A percentile compares a stretch with the other conserved stretches of the same genome.
Conservation (phyloP, 1,140 invertebrate genomes). For the Caenorhabditis remanei region DNA sequence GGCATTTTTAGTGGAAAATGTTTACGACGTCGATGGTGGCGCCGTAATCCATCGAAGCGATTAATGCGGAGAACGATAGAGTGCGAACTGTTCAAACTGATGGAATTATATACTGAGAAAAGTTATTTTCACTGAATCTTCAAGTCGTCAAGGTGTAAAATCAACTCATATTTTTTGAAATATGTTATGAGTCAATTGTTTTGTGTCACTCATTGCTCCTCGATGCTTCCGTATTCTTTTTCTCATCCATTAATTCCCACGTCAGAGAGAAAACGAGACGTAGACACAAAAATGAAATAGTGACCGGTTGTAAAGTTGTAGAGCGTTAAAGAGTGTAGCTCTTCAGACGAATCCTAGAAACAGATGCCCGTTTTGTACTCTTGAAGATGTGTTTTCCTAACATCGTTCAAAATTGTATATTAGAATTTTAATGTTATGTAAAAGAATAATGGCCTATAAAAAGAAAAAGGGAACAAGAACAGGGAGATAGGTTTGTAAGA, state of each 20-base stretch:
- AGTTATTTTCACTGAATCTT: not conserved
- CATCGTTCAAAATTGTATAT: not conserved
- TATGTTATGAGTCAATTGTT: not conserved
- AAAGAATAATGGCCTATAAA: not conserved
- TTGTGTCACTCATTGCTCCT: not conserved
- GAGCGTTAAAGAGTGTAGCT: not conserved
- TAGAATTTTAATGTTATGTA: not conserved
- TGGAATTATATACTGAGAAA: not conserved
- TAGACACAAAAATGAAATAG: conserved; percentile 21
- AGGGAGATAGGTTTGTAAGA: not conserved
- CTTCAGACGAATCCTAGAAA: conserved; percentile 14
- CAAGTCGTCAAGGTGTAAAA: not conserved
- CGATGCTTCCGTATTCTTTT: not conserved
- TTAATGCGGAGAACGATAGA: conserved; percentile 19
- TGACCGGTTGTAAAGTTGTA: conserved; percentile 23
- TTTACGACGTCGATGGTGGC: not conserved
- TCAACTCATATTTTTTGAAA: not conserved
- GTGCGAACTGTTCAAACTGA: conserved; percentile 28
- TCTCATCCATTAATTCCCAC: conserved; percentile 9
- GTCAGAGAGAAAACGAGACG: not conserved
- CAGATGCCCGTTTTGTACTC: not conserved
- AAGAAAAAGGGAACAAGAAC: not conserved
- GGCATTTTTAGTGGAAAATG: not conserved
- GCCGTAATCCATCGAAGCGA: conserved; percentile 48
- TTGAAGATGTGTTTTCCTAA: not conserved